Evolutionary conservation across 1,140 invertebrate species (phyloP), one percentile per base, ranked within the genome.

Genomic region (Lanistes nyassanus): DNA sequence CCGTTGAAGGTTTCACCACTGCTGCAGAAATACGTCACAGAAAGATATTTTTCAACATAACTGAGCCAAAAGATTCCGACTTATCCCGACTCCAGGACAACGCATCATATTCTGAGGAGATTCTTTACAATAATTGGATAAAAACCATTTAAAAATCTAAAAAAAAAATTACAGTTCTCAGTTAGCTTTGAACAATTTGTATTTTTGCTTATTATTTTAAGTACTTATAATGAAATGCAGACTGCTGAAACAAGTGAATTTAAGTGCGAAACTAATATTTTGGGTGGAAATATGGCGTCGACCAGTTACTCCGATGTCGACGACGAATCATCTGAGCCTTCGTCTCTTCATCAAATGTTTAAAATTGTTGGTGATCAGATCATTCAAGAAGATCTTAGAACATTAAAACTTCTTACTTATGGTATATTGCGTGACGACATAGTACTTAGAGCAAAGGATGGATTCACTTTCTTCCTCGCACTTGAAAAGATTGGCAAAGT

Each of bases 401-500:
- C 71, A 11, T 58, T 83, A 23, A 82, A 75, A 67, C 72, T 76
- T 34, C 56, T 78, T 11, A 80, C 76, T 39, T 74, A 55, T 51
- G 75, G 76, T 29, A 78, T 77, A 23, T 67, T 79, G 42, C 58
- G 55, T 16, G 70, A 75, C 31, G 78, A 79, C n/a, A 67, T 80
- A 26, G 47, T 79, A 55, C 34, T 39, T 19, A 76, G 79, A 29
- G 80, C 81, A 16, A 76, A 78, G n/a, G 84, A 85, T 74, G 82
- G 82, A 37, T 79, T 71, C 67, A 76, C 75, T 36, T 83, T 86
- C 64, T 71, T 87, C 13, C 55, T 81, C 13, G 83, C 80, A 68
- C 76, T 88, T 29, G 82, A 84, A 76, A 83, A 80, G 75, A 66
- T 75, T 62, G 83, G 82, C 29, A 76, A 74, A 47, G 78, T 82